Evolutionary conservation across 1,140 invertebrate species (phyloP), one percentile per base, ranked within the genome.

Genomic region (Penaeus japonicus): DNA sequence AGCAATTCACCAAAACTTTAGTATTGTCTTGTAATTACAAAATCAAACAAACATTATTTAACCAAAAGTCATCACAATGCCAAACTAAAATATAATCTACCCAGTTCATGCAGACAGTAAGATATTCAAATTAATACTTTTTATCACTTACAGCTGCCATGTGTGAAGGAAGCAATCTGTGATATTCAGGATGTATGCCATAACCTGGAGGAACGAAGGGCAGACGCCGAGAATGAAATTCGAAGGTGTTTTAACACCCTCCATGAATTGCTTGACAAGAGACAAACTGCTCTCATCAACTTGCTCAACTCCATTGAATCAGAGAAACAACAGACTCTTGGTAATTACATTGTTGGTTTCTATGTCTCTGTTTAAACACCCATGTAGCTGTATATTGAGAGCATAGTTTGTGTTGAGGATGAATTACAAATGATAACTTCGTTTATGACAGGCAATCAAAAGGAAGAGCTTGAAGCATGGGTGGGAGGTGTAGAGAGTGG

Each of bases 401-500:
- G 47, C 47, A 47, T 5, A 73, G 2, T 73, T 73, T 17, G 4
- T 73, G 5, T 73, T 27, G 0, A 35, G 73, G 20, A 5, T 27
- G 30, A 47, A 5, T 39, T 27, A 35, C 57, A 54, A 15, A 18
- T 35, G 27, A 35, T 35, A 17, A 70, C 22, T 20, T 77, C 65
- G 30, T 20, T 27, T 57, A 59, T 81, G 82, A 22, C 73, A 91
- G 91, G 85, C 62, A 91, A 92, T 47, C 93, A 94, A 90, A 92
- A 92, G 79, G 92, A 92, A 35, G 91, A 92, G 27, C 89, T 94
- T 70, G 92, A 94, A 65, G 92, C 91, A 27, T 92, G 93, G 87
- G 90, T 94, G 27, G 88, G 92, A n/a, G 92, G 92, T 90, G 92
- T 94, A 39, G 92, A 92, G 65, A 93, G 91, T 86, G 92, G 92